These are phyloP conservation scores for Pipistrellus pygmaeus DNA, from an alignment of 2,797 vertebrate species.

Conservation along the genomic window DNA sequence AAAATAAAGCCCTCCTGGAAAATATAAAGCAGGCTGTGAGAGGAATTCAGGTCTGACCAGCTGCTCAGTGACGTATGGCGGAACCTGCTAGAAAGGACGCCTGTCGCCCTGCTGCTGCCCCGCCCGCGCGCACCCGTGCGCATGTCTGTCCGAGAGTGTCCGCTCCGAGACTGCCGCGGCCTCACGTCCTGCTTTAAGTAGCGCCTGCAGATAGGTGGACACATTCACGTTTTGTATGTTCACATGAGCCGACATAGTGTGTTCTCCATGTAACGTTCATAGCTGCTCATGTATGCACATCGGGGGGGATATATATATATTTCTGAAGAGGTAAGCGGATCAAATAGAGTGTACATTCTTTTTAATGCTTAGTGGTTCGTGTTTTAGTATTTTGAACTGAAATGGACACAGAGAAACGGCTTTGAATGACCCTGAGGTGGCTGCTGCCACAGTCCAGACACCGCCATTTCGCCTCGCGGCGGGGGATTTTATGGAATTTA, in stretches of 20 bases:
- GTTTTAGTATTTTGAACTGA: constrained; percentile 94
- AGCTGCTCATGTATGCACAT: constrained; percentile 98
- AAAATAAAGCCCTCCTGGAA: constrained; percentile 99
- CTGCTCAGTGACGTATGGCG: constrained; percentile 88
- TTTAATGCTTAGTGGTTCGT: constrained; percentile 94
- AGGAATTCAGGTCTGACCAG: constrained; percentile 98
- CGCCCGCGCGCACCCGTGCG: constrained; percentile 95
- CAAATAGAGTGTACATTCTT: constrained; percentile 93
- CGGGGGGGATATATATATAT: constrained; percentile 97
- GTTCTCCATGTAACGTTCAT: constrained; percentile 95
- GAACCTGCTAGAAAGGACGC: constrained; percentile 90
- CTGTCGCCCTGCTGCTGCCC: constrained; percentile 93
- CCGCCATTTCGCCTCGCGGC: constrained; percentile 91
- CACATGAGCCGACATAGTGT: constrained; percentile 98
- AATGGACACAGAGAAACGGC: constrained; percentile 88
- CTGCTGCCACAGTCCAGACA: constrained; percentile 88
- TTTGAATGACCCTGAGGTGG: constrained; percentile 88
- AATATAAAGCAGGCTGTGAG: constrained; percentile 99
- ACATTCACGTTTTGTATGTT: constrained; percentile 99
- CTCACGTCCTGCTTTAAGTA: constrained; percentile 96
- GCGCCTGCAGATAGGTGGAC: constrained; percentile 95
- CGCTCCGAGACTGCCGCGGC: constrained; percentile 93
- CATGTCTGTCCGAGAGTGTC: constrained; percentile 94
- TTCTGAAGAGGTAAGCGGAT: constrained; percentile 97
- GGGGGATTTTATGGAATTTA: constrained; percentile 91